Evolutionary conservation across 2,888 invertebrate genomes (phyloP).

Genomic region (Microplitis deprimator): DNA sequence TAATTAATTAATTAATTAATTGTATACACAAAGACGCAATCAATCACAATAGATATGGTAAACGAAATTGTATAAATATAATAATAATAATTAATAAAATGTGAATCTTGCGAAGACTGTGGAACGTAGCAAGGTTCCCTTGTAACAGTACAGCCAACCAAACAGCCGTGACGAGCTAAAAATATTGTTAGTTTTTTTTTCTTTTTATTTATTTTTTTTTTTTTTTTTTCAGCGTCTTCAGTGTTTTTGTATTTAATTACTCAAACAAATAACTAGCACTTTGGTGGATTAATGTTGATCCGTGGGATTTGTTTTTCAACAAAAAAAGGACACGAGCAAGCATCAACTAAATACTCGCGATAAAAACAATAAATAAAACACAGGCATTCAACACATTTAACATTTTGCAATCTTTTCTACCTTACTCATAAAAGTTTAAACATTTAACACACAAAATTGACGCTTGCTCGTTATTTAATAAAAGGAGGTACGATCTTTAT

Average conservation of each 20-base stretch:
- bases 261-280: constrained; percentile 53
- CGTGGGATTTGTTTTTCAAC: neutral
- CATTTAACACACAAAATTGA: constrained; percentile 17
- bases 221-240: constrained; percentile 40
- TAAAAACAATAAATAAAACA: constrained; percentile 13
- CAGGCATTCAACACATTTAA: neutral
- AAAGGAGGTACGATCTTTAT: neutral
- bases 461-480: constrained; percentile 29
- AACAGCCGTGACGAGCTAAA: constrained; percentile 71
- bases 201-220: constrained; percentile 62
- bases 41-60: constrained; percentile 57
- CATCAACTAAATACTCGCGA: constrained; percentile 25
- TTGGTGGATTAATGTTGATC: constrained; percentile 41
- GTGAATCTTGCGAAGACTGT: constrained; percentile 69
- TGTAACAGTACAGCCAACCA: constrained; percentile 72
- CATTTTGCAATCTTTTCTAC: neutral
- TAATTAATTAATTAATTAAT: constrained; percentile 57
- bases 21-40: constrained; percentile 43
- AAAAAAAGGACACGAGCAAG: constrained; percentile 25
- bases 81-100: constrained; percentile 45
- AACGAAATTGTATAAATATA: constrained; percentile 54
- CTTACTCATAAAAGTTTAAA: neutral
- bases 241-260: constrained; percentile 27
- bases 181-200: constrained; percentile 67
- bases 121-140: constrained; percentile 72